Evolutionary conservation across 2,888 invertebrate species (phyloP), one percentile per base, ranked within the genome.

Genomic region (Trissolcus brochymenae): DNA sequence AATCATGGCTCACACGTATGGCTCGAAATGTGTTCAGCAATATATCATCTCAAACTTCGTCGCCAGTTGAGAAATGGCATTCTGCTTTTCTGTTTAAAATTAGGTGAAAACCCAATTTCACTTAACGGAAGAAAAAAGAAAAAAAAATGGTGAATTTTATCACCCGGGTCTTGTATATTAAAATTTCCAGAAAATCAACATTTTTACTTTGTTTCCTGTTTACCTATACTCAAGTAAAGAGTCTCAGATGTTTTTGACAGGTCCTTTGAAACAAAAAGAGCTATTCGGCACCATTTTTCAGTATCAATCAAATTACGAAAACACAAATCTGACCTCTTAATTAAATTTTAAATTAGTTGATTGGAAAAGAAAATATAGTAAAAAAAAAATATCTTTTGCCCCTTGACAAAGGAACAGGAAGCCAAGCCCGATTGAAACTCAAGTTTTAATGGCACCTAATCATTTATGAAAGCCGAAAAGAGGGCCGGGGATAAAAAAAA

Each of bases 391-490:
- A 35, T 35, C 35, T 35, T 7, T 9, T 0, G 11, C 35, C 6
- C 9, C 9, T 16, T 14, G 46, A 46, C 46, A 46, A 46, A 46
- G 46, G 43, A 35, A 9, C 9, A 35, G 35, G 35, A 35, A 35
- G 11, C 35, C 4, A 35, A 9, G 7, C 35, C 11, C 35, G 35
- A 19, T 59, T 51, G 43, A 54, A 19, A 16, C 13, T 29, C 11
- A 65, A 66, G 41, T 65, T 73, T 61, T 72, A 73, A 73, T 73
- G 56, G 50, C 51, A 9, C 25, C 55, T 60, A 73, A 73, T 73
- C 54, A 73, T 66, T 55, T 54, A 66, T 35, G 25, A 72, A 73
- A 73, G 66, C 17, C 56, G 62, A 56, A 11, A 73, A 73, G 50
- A 65, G 56, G 40, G 9, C 46, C 21, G 0, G 29, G 4, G 25